A percentile compares a stretch with the other conserved stretches of the same genome.
Conservation (phyloP, 2,888 invertebrate genomes). For the Trichopoda pennipes region DNA sequence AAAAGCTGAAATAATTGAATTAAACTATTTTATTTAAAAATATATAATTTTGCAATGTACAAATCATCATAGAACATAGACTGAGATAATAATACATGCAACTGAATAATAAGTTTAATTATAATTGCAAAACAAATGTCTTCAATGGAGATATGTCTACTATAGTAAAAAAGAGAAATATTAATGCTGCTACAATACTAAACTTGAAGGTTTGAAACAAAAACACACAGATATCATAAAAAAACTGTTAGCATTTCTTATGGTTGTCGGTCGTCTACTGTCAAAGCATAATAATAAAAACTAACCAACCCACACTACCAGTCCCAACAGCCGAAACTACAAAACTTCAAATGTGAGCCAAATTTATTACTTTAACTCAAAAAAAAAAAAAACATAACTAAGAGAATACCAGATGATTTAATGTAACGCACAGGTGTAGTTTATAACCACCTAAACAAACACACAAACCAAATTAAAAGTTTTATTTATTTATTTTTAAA, state of each 20-base stretch:
- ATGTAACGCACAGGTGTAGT: conserved; percentile 66
- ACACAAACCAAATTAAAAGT: background rate
- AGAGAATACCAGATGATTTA: conserved; percentile 45
- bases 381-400: background rate
- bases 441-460: conserved; percentile 20
- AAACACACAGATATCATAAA: conserved; percentile 50
- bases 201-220: conserved; percentile 52
- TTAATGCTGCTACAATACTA: conserved; percentile 15
- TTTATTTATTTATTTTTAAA: background rate
- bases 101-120: background rate
- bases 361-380: background rate
- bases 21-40: too few relatives aligned
- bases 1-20: too few relatives aligned
- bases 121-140: conserved; percentile 24
- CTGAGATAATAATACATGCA: background rate
- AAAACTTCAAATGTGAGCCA: conserved; percentile 45
- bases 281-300: conserved; percentile 36
- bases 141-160: conserved; percentile 52
- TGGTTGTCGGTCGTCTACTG: conserved; percentile 43
- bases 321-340: conserved; percentile 28
- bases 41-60: conserved; percentile 33
- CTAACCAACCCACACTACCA: conserved; percentile 3
- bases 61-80: conserved; percentile 37
- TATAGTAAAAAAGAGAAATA: conserved; percentile 36
- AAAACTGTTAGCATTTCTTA: conserved; percentile 62